Evolutionary conservation across 2,888 invertebrate genomes (phyloP), one percentile per base, ranked within the genome.

Genomic region (Erebia ligea): DNA sequence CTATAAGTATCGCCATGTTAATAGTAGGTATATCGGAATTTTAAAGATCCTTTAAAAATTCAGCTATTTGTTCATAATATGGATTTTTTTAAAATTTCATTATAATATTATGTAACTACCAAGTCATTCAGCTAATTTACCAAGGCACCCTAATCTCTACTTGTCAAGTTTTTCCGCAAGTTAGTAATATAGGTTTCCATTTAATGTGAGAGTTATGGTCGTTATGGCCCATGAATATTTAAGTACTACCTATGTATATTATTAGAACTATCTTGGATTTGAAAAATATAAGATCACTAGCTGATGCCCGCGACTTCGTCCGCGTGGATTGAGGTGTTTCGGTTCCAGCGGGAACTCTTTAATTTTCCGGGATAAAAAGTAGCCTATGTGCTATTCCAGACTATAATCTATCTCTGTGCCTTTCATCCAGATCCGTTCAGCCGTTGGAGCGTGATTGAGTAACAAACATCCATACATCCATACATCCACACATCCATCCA

Each of bases 1-100:
- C 25, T 57, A 54, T 54, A 8, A 25, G 25, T 25, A 57, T 25
- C 57, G 21, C 25, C 57, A 57, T 57, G 57, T 57, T 57, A 57
- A 15, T 25, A 15, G 21, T 4, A 2, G 2, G 4, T 25, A 4
- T 25, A 21, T 21, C 56, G 21, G 25, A 25, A 1, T 57, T 57
- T 25, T 25, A 13, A 57, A 25, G 25, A 25, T 57, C 57, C 15
- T 25, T 57, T 57, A 57, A 1, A 6, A 57, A 13, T 57, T 25
- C 6, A 25, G 15, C 25, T 57, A 34, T 34, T 34, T 34, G 6
- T 34, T 34, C 6, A 6, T 34, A 34, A 0, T 5, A 6, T 0
- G 34, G 34, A 25, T 6, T 34, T 34, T 34, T 34, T 34, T 34
- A 34, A 34, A 34, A 34, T 6, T 34, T 34, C 5, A 34, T 34